A percentile compares a stretch with the other conserved stretches of the same genome.
phyloP scores from a whole-genome alignment of 2,113 vertebrate genomes.

The Scolopax mira region DNA sequence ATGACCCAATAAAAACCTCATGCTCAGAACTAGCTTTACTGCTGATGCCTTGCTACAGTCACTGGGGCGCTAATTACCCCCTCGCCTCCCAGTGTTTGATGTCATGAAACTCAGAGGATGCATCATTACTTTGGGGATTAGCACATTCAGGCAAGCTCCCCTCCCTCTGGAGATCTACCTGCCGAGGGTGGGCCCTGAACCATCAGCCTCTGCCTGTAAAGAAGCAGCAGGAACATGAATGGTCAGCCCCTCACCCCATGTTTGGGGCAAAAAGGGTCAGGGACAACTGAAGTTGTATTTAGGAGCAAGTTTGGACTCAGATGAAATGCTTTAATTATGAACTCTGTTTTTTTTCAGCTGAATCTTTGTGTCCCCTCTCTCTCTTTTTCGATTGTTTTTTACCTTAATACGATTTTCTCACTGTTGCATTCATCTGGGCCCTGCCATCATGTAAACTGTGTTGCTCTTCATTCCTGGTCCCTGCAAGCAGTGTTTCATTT shows the following conservation, averaged over 20 bases:
- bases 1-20: background rate
- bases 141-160: background rate
- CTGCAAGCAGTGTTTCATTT: background rate
- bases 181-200: background rate
- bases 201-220: background rate
- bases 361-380: rapidly evolving
- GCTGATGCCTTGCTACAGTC: background rate
- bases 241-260: background rate
- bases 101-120: constrained; percentile 4
- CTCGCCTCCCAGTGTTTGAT: constrained; percentile 48
- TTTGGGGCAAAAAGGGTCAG: background rate
- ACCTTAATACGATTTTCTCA: background rate
- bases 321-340: background rate
- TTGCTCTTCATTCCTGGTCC: background rate
- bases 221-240: background rate
- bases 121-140: constrained; percentile 38
- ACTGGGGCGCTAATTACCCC: constrained; percentile 15
- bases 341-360: background rate
- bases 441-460: background rate
- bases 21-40: background rate
- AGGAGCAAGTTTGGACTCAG: background rate
- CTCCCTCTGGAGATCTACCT: background rate
- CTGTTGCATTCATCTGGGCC: background rate
- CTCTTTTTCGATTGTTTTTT: background rate
- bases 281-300: background rate